phyloP scores from a whole-genome alignment of 2,797 vertebrate genomes.

The Eleutherodactylus coqui region DNA sequence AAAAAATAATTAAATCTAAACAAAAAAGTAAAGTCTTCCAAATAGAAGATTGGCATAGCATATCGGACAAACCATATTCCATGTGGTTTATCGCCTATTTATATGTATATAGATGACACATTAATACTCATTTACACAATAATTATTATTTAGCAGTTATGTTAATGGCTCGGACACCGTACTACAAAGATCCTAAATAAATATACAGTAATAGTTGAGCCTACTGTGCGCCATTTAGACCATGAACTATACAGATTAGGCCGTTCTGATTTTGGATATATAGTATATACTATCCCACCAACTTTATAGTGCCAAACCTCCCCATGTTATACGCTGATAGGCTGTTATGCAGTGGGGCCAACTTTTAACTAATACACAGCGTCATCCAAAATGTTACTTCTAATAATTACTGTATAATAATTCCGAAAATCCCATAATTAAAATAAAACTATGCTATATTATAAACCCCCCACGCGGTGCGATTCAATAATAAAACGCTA shows the following conservation, averaged over 20 bases:
- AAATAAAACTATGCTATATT: slow-evolving; percentile 2
- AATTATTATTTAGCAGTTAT: no score
- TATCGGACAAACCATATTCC: no score
- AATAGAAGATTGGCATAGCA: background rate
- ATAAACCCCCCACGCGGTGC: slow-evolving; percentile 28
- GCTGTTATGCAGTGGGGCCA: background rate
- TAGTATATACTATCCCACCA: background rate
- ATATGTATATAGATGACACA: background rate
- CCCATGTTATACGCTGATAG: background rate
- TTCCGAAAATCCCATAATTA: slow-evolving; percentile 27
- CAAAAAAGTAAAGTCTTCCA: background rate
- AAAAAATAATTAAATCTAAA: background rate
- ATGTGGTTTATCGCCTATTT: background rate
- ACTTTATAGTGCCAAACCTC: background rate
- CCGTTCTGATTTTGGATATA: background rate
- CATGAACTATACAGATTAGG: background rate
- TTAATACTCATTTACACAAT: background rate
- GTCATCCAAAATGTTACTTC: background rate
- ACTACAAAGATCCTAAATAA: background rate
- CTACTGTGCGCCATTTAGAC: background rate
- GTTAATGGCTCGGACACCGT: background rate
- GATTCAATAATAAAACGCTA: slow-evolving; percentile 33
- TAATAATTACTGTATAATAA: slow-evolving; percentile 1
- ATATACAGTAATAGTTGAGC: background rate
- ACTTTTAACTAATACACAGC: background rate